Evolutionary conservation across 2,113 vertebrate species (phyloP), one percentile per base, ranked within the genome.

Genomic region (Pollimyrus isidori): DNA sequence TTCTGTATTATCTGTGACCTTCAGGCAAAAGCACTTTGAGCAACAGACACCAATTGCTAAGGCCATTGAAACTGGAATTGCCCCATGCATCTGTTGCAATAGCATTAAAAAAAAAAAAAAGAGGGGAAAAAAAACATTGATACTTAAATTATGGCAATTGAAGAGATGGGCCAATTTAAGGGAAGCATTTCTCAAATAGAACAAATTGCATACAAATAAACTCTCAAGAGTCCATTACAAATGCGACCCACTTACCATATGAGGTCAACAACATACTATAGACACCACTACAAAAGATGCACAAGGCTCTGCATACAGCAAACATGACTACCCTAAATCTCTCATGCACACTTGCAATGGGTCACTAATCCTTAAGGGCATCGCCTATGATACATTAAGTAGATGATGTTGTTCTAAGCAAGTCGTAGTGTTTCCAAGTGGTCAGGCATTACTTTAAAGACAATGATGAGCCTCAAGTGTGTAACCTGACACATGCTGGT

Each of bases 21-120:
- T 93, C 93, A 94, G 94, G 93, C 93, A 17, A 93, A 87, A 85
- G 80, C 88, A 90, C 91, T 94, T 93, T 93, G 90, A 91, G 92
- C 89, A 90, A 88, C 35, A 73, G 88, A 90, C 87, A 91, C 87
- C 76, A 89, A 91, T 89, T 88, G 88, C 88, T 89, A 84, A 89
- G 89, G 49, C 85, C 5, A 15, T 26, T 45, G 48, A 53, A 91
- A 50, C 90, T 87, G 84, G 87, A 87, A 52, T 58, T 46, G 76
- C 11, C 9, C 86, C 89, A 87, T 21, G 90, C 91, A 90, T 93
- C 92, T 93, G 49, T 58, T 50, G 50, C 86, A 30, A 58, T 39
- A 85, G 42, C 82, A 84, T 84, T n/a, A 11, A 46, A 84, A 84
- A 84, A 46, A 30, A 35, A 35, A 69, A 26, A 0, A 69, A 10